Evolutionary conservation across 2,797 vertebrate species (phyloP), one percentile per base, ranked within the genome.

Genomic region (Brotogeris chrysoptera): DNA sequence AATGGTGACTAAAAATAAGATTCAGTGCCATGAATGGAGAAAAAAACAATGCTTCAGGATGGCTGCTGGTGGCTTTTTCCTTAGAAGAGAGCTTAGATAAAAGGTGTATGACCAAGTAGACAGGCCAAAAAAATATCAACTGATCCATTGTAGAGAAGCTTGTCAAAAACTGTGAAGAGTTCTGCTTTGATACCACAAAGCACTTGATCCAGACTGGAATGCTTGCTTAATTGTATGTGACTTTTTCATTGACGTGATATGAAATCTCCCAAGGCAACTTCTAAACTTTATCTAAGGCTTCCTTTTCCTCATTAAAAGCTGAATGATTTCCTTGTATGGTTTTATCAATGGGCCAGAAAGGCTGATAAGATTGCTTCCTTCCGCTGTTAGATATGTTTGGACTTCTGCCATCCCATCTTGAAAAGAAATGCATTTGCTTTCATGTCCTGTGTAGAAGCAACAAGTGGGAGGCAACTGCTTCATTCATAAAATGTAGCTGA

Each of bases 331-430:
- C 96, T 97, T 96, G 93, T 96, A 92, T 89, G 96, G 90, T 95
- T 98, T 97, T 97, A 97, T 97, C 96, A 97, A 81, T 93, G 95
- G 91, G 66, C 86, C 88, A 97, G 92, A 96, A 92, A 92, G 76
- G 92, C 90, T 97, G 97, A 97, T 97, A 98, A 98, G 94, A 97
- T 97, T 97, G 95, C 86, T 98, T 97, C 96, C 97, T 98, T 98
- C 97, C 97, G 90, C 50, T 55, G 80, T 77, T 94, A 92, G 86
- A 85, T 87, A 60, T 28, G 49, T 77, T 97, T 97, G 97, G 96
- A 97, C 92, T 82, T 82, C 86, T 93, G 96, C 96, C 97, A 98
- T 94, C 70, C 80, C 24, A 12, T 74, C 96, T 95, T 96, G 95
- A 97, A 97, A 96, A 96, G 80, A 88, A 94, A 95, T 96, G 86